Base-by-base conservation (phyloP, 2,113 vertebrate genomes). In the Sarotherodon lohbergeri region DNA sequence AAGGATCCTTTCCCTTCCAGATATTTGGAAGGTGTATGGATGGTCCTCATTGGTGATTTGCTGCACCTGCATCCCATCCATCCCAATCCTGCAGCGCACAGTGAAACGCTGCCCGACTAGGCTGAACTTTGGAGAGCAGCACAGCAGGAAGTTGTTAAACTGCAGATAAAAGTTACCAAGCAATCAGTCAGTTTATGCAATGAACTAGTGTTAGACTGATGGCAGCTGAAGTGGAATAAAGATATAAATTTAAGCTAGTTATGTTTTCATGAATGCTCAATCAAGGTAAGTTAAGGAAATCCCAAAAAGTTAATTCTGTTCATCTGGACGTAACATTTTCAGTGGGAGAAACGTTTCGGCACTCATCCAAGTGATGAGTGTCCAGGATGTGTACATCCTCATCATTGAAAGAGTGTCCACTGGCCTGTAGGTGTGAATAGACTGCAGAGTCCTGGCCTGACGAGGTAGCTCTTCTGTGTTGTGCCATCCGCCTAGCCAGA, bases 81-180 rank as follows among this genome's bases (percentile, higher is more conserved):
- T 95, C 24, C 98, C 97, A 5, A 99, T 97, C 78, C 97, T 97
- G 32, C 96, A 98, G 43, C 98, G 97, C 43, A 99, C 97, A 0
- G 98, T 97, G 82, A 97, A 98, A 43, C 98, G 97, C 78, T 97
- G 98, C 86, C 98, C 98, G 7, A 98, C 97, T 66, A 99, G 95
- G 93, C 98, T 98, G 96, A 99, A 99, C 93, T 96, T 98, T 8
- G 98, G 97, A 80, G 97, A 97, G 93, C 98, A 99, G 96, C 98
- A 98, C 57, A 99, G 97, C 92, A 99, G 90, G 94, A 98, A 98
- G 90, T 99, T 98, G 97, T 99, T 99, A 94, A 99, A 98, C 98
- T 99, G 93, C 81, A 68, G 39, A 81, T 46, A 54, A 59, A 56
- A 85, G 19, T 82, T 50, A 61, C 6, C 56, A 34, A 79, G 41